phyloP scores from a whole-genome alignment of 2,113 vertebrate genomes.

The Neopipo cinnamomea region DNA sequence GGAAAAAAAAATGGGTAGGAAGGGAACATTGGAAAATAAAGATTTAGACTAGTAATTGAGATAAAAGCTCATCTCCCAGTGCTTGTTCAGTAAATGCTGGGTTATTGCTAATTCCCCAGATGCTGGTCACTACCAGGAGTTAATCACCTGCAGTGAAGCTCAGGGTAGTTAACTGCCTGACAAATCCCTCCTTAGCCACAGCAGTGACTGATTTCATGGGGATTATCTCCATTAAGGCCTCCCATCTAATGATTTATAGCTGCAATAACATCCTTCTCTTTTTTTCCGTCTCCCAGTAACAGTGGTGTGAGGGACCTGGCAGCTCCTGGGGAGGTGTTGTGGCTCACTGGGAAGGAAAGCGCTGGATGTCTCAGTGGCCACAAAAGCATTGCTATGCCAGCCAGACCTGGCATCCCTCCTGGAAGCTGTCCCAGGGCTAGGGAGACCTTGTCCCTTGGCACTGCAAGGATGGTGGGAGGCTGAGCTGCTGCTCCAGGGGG shows the following conservation, averaged over 20 bases:
- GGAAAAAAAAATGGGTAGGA: neutral
- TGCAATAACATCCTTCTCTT: neutral
- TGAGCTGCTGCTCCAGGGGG: neutral
- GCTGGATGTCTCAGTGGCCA: neutral
- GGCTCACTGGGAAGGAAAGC: neutral
- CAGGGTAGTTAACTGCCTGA: slow-evolving; percentile 56
- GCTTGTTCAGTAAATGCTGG: slow-evolving; percentile 8
- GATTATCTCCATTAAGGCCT: slow-evolving; percentile 51
- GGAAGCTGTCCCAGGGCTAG: neutral
- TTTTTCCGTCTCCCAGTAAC: neutral
- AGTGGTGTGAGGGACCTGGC: neutral
- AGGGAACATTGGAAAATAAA: neutral
- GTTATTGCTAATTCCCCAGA: slow-evolving; percentile 52
- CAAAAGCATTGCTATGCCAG: neutral
- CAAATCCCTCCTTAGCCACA: slow-evolving; percentile 56
- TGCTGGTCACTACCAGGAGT: slow-evolving; percentile 50
- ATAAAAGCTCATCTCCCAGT: slow-evolving; percentile 16
- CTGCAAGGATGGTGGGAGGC: neutral
- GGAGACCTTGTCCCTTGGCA: neutral
- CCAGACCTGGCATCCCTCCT: neutral
- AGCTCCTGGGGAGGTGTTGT: neutral
- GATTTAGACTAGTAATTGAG: slow-evolving; percentile 40
- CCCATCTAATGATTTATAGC: slow-evolving; percentile 58
- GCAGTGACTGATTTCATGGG: slow-evolving; percentile 50
- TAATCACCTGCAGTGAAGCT: slow-evolving; percentile 44